Conservation (phyloP, 2,888 invertebrate genomes). For the Phragmatobia fuliginosa region DNA sequence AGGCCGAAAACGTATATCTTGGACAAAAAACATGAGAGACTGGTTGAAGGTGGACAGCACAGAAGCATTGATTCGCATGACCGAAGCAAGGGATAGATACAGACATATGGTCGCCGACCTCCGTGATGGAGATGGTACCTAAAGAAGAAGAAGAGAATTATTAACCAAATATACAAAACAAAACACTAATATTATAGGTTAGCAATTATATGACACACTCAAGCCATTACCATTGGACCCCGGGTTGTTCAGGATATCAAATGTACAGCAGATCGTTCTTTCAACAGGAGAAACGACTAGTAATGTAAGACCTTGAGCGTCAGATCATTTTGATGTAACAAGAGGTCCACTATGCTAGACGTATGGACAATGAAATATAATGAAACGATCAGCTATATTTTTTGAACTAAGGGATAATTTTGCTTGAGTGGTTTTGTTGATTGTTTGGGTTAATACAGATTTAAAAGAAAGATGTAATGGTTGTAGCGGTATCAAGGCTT, state of each 20-base stretch:
- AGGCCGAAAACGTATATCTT: too few species aligned
- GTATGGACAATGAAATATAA: conserved; percentile 18
- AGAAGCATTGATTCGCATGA: too few species aligned
- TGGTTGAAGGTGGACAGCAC: too few species aligned
- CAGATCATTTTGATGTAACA: not conserved
- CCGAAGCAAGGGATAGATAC: too few species aligned
- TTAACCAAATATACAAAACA: not conserved
- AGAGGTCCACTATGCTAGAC: conserved; percentile 16
- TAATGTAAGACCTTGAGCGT: not conserved
- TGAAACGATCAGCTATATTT: conserved; percentile 23
- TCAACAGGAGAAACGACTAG: not conserved
- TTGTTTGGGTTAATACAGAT: conserved; percentile 10
- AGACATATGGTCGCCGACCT: too few species aligned
- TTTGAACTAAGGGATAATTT: conserved; percentile 30
- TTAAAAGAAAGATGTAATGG: not conserved
- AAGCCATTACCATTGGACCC: conserved; percentile 18
- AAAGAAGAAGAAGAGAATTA: too few species aligned
- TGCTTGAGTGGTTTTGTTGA: conserved; percentile 28
- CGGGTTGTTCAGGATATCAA: not conserved
- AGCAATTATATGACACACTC: not conserved
- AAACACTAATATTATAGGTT: not conserved
- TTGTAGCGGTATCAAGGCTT: not conserved
- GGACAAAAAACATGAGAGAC: too few species aligned
- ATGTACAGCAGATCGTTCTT: conserved; percentile 4
- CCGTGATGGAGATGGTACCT: too few species aligned